Conservation (phyloP, 2,797 vertebrate genomes). For the Galaxias olidus region DNA sequence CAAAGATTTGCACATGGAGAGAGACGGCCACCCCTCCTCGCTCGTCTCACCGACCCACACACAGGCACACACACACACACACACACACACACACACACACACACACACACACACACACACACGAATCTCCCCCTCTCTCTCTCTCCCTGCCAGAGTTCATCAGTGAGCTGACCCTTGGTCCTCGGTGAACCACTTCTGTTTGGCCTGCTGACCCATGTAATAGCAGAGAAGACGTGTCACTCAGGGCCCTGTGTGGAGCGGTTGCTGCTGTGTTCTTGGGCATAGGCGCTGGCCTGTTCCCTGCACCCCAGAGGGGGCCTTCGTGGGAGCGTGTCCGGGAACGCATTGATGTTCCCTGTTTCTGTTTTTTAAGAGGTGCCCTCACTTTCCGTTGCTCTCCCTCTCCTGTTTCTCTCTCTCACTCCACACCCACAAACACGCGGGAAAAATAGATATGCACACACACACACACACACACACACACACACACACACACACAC, state of each 20-base stretch:
- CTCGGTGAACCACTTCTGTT: slow-evolving; percentile 25
- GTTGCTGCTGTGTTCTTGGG: not conserved
- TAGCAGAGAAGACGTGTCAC: slow-evolving; percentile 21
- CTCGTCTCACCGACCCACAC: not conserved
- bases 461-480: not conserved
- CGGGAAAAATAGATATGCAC: not conserved
- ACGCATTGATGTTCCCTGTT: no score
- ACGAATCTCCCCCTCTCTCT: not conserved
- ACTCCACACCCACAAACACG: slow-evolving; percentile 1
- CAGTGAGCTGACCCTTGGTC: slow-evolving; percentile 31
- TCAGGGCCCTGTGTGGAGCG: slow-evolving; percentile 11
- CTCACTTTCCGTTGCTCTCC: no score
- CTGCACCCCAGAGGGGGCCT: not conserved
- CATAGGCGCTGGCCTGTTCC: not conserved
- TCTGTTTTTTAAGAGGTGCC: no score
- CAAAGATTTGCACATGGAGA: slow-evolving; percentile 30
- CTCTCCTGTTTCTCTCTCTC: not conserved
- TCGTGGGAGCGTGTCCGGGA: no score
- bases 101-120: not conserved
- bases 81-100: not conserved
- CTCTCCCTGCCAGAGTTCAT: slow-evolving; percentile 18
- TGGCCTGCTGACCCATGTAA: slow-evolving; percentile 26
- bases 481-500: slow-evolving; percentile 16
- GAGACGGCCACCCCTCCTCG: not conserved
- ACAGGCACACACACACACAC: no score